A percentile compares a stretch with the other conserved stretches of the same genome.
Evolutionary conservation across 2,888 invertebrate genomes (phyloP).

Genomic region (Amphiduros pacificus): DNA sequence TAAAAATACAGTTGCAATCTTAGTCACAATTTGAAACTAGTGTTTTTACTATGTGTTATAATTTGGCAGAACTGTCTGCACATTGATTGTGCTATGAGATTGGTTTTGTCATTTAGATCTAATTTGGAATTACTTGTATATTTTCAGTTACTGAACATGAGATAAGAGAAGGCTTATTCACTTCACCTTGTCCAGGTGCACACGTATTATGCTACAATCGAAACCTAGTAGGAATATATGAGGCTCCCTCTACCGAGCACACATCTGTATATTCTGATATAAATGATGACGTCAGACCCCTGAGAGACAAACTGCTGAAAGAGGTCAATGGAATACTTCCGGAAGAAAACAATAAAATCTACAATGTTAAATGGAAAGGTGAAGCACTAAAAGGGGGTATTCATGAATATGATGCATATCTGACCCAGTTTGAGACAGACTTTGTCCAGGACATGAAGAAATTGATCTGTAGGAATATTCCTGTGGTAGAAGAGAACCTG

Average conservation of each 20-base stretch:
- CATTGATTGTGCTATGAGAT: too few species aligned
- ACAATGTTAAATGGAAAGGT: conserved; percentile 20
- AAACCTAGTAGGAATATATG: conserved; percentile 8
- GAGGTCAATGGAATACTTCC: not conserved
- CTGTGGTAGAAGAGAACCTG: not conserved
- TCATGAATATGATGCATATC: conserved; percentile 19
- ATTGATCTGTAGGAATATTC: not conserved
- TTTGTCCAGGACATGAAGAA: conserved; percentile 23
- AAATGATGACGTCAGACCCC: conserved; percentile 4
- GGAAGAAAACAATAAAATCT: conserved; percentile 7
- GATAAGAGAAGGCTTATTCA: conserved; percentile 20
- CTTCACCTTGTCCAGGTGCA: not conserved
- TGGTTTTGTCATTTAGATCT: too few species aligned
- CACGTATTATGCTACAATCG: conserved; percentile 18
- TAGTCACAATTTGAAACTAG: too few species aligned
- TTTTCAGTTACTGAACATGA: conserved; percentile 29
- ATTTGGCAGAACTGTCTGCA: too few species aligned
- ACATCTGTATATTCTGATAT: conserved; percentile 10
- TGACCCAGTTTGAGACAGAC: conserved; percentile 21
- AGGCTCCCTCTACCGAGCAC: not conserved
- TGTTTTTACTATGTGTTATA: too few species aligned
- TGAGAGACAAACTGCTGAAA: conserved; percentile 7
- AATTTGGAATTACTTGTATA: too few species aligned
- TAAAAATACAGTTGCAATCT: too few species aligned
- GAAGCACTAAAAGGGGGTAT: conserved; percentile 18